Percentiles rank a stretch among this genome's conserved stretches.
phyloP scores from a whole-genome alignment of 2,888 invertebrate genomes.

The Dicyrtoma fusca region DNA sequence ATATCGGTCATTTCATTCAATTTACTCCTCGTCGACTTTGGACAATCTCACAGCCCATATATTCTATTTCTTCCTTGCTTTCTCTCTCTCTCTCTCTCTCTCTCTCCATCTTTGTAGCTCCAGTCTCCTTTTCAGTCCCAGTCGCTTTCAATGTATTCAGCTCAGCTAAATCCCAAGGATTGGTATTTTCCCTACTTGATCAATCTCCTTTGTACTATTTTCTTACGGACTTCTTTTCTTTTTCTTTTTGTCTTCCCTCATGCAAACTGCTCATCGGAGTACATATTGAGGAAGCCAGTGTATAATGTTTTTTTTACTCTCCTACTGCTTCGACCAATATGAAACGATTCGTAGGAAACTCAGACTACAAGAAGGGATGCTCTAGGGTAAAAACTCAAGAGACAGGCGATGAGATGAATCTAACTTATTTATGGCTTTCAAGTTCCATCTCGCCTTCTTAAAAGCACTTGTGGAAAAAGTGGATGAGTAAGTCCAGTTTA shows the following conservation, averaged over 20 bases:
- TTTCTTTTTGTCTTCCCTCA: background rate
- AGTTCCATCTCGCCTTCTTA: too few relatives aligned
- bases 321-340: background rate
- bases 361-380: background rate
- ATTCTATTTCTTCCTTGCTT: conserved; percentile 29
- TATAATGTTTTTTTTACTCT: conserved; percentile 3
- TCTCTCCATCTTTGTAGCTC: conserved; percentile 12
- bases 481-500: too few relatives aligned
- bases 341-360: background rate
- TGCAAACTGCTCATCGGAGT: too few relatives aligned
- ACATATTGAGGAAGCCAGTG: background rate
- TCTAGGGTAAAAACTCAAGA: background rate
- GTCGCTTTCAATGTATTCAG: conserved; percentile 5
- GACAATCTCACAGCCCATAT: conserved; percentile 32
- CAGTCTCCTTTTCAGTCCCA: conserved; percentile 1
- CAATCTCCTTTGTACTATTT: conserved; percentile 28
- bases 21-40: conserved; percentile 47
- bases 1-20: conserved; percentile 56
- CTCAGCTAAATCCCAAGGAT: conserved; percentile 11
- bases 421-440: background rate
- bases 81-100: conserved; percentile 10
- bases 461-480: too few relatives aligned
- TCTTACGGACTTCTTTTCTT: conserved; percentile 25
- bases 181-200: conserved; percentile 18
- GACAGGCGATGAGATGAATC: conserved; percentile 1